Evolutionary conservation across 2,113 vertebrate species (phyloP), one percentile per base, ranked within the genome.

Genomic region (Gambusia holbrooki): DNA sequence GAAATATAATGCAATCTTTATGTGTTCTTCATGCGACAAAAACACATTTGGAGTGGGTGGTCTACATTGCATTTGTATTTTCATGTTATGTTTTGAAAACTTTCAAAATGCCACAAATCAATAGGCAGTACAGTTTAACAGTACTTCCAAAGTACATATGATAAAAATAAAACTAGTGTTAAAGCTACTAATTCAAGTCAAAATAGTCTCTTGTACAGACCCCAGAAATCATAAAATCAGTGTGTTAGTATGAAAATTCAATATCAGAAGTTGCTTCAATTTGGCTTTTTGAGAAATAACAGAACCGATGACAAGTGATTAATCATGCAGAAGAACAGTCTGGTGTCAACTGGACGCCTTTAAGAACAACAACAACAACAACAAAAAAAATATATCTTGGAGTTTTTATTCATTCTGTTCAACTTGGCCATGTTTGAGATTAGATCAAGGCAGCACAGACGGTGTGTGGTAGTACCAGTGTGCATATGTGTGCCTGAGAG

Each of bases 371-470:
- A n/a, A n/a, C n/a, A n/a, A n/a, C 28, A 60, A 40, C n/a, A 71
- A 67, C 27, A 58, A 45, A 42, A 42, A 10, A 15, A 37, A 37
- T 11, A 37, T 11, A 58, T 58, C 51, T 64, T 64, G 64, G 75
- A 54, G 29, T 69, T 48, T 76, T 51, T 9, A 27, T 65, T 68
- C 40, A 33, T 60, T 51, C 65, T 14, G 11, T 83, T 82, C 37
- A 79, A 68, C 65, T 74, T 73, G 67, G 88, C 76, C 66, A 30
- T 30, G 66, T 69, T 74, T 71, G 58, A 76, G 78, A 88, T 78
- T 27, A 82, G 82, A 91, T 84, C 48, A 80, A 87, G 79, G 69
- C 68, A 28, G 71, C 66, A 22, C 66, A 87, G 70, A 73, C 76
- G 48, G 74, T 45, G 74, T 74, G 79, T 12, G 86, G 45, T 32